Evolutionary conservation across 2,113 vertebrate species (phyloP), one percentile per base, ranked within the genome.

Genomic region (Cynopterus brachyotis): DNA sequence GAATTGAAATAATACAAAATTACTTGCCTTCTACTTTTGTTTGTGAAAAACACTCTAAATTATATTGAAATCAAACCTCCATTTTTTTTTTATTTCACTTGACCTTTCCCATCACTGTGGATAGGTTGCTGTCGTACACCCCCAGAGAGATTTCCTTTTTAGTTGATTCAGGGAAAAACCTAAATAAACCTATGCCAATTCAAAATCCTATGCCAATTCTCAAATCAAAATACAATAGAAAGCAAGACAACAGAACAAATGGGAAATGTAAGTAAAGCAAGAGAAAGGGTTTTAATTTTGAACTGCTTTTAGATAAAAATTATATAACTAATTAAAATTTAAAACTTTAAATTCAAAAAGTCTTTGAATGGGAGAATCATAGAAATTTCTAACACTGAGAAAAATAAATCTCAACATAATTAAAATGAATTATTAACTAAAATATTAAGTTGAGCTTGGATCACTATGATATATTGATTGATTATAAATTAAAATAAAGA

Each of bases 271-370:
- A 93, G 13, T 76, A 60, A 89, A 73, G 1, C 16, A 79, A 66
- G 26, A 78, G 20, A 85, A 3, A 89, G 35, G 12, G 11, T 87
- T 78, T 81, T 97, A 59, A 93, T 75, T 96, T 94, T 93, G 45
- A 55, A 83, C n/a, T 30, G 6, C 8, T 30, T 60, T 78, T 66
- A 92, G 82, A 86, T 97, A 67, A 47, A 96, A 53, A 45, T 37
- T 94, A 3, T 64, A 8, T 73, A 83, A 32, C 16, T 69, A 81
- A 81, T 32, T 89, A 73, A 72, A 85, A 82, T 35, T 30, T 15
- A 89, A 92, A 78, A 53, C 88, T 35, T 82, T 84, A 83, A 91
- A 78, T 86, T 91, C 47, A 91, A 82, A 89, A 93, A 32, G 19
- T 16, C 10, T 87, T 64, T 70, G 5, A 70, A 35, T 81, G 26